phyloP scores from a whole-genome alignment of 2,797 vertebrate species.

The Fistularia commersonii region DNA sequence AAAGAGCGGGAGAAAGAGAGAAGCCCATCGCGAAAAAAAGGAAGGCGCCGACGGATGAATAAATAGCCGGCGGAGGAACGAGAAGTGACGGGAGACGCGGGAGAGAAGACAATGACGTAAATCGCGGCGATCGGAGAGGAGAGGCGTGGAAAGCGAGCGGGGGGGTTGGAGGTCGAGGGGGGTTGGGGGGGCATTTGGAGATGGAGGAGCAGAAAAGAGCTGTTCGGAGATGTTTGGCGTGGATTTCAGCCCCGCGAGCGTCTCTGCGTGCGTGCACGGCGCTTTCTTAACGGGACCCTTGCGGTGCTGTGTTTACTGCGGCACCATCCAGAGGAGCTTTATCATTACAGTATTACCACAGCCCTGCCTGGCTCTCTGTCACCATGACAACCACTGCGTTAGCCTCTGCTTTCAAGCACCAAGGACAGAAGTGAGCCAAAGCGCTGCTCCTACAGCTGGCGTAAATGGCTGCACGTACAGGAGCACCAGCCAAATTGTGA shows the following conservation, averaged over 20 bases:
- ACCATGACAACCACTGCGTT: conserved; percentile 78
- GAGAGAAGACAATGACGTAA: conserved; percentile 36
- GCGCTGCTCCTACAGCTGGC: conserved; percentile 58
- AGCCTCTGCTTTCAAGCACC: conserved; percentile 76
- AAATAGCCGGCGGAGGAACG: conserved; percentile 35
- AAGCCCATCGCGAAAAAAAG: conserved; percentile 9
- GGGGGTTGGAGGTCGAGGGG: conserved; percentile 5
- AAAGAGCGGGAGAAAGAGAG: conserved; percentile 40
- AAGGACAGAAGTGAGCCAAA: conserved; percentile 73
- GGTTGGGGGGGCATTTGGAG: conserved; percentile 27
- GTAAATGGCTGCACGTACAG: conserved; percentile 35
- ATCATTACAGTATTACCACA: conserved; percentile 76
- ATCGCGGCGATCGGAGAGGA: conserved; percentile 29
- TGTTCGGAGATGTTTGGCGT: conserved; percentile 32
- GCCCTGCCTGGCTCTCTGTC: conserved; percentile 73
- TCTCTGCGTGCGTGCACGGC: conserved; percentile 51
- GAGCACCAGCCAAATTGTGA: conserved; percentile 25
- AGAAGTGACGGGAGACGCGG: no score
- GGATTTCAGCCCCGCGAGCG: conserved; percentile 55
- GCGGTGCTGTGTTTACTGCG: conserved; percentile 73
- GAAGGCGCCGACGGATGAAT: conserved; percentile 35
- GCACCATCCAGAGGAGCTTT: conserved; percentile 72
- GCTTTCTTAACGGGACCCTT: conserved; percentile 68
- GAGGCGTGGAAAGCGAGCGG: conserved; percentile 12
- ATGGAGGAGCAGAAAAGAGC: conserved; percentile 24